Base-by-base conservation (phyloP, 2,113 vertebrate species). In the Hiodon tergisus region DNA sequence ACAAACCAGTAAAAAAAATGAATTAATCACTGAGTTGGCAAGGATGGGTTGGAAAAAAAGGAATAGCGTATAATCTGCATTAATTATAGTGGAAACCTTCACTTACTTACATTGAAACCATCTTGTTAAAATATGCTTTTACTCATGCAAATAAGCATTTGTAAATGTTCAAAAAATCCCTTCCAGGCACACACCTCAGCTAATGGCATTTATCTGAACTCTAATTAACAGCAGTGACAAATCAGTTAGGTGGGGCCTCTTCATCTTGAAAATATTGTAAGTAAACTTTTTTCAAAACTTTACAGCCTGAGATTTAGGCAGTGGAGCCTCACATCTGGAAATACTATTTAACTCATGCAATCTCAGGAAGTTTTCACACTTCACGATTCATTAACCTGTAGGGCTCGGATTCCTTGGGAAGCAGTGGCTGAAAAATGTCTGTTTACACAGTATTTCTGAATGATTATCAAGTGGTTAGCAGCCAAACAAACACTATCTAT, bases 321-420 rank as follows among this genome's bases (percentile, higher is more conserved):
- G 90, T 84, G 79, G 87, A 83, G 85, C 85, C 76, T 79, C 89
- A 95, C 95, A 94, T 96, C 93, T 95, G 94, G 93, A 93, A 94
- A 94, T 88, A 82, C 93, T 93, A 89, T 94, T 93, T 95, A 91
- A 88, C 90, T 90, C 88, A 88, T 89, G 90, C 85, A 83, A 78
- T 86, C 91, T 93, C 92, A 86, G 94, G 93, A 97, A 95, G 94
- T 94, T 96, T 96, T 95, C 94, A 96, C 94, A 96, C 95, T 96
- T 95, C 95, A 96, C 90, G 93, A 95, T 93, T 94, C 95, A 98
- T 98, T 98, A 98, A 95, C 88, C 88, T 88, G 84, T 82, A 60
- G 91, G 92, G 89, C 93, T 89, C 89, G 84, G 90, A 91, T 93
- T 94, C 92, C 94, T 93, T 87, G 88, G 92, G 90, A 94, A 94